These are phyloP conservation scores for Chymomyza procnemis DNA, from an alignment of 2,888 invertebrate genomes.

Conservation along the genomic window DNA sequence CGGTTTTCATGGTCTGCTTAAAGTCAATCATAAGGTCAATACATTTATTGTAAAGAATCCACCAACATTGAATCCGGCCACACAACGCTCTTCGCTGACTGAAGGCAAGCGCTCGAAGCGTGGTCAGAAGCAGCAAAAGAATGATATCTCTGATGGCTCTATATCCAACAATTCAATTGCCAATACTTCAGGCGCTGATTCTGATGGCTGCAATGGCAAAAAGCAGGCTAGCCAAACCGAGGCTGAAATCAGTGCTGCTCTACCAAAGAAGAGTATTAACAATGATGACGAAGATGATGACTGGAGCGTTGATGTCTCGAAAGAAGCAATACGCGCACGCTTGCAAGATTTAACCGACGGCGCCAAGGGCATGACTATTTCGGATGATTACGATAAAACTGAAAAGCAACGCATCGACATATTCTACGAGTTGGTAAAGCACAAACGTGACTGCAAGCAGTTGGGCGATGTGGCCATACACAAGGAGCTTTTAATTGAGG, in stretches of 20 bases:
- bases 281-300: conserved; percentile 86
- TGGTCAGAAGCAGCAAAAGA: conserved; percentile 84
- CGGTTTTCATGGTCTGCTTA: conserved; percentile 93
- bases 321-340: conserved; percentile 94
- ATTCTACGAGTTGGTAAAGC: conserved; percentile 89
- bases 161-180: conserved; percentile 78
- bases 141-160: conserved; percentile 79
- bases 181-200: conserved; percentile 77
- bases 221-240: conserved; percentile 78
- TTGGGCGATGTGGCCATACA: conserved; percentile 82
- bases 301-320: conserved; percentile 96
- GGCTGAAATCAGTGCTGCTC: conserved; percentile 80
- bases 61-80: conserved; percentile 88
- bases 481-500: conserved; percentile 88
- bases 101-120: conserved; percentile 83
- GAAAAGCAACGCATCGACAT: conserved; percentile 97
- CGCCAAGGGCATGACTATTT: conserved; percentile 94
- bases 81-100: conserved; percentile 91
- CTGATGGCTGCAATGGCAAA: conserved; percentile 85
- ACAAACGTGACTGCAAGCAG: conserved; percentile 82
- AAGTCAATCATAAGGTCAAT: conserved; percentile 97
- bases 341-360: conserved; percentile 95
- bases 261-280: conserved; percentile 78
- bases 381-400: conserved; percentile 96
- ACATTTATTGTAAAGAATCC: conserved; percentile 99